Base-by-base conservation (phyloP, 2,888 invertebrate genomes). In the Plagodis pulveraria region DNA sequence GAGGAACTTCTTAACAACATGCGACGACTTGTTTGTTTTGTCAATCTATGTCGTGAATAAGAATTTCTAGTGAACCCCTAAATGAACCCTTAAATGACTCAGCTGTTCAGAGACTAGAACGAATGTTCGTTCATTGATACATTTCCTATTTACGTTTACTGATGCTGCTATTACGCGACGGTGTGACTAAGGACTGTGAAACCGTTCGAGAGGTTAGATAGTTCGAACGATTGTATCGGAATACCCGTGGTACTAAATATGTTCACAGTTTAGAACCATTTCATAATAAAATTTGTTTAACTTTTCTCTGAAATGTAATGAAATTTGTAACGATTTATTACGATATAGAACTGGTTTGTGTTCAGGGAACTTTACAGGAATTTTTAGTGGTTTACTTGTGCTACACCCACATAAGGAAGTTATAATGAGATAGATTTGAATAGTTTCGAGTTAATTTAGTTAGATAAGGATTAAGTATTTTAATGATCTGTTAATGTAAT, bases 361-460 rank as follows among this genome's bases (percentile, higher is more conserved):
- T 59, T 22, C 33, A 6, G 42, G 5, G 33, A 32, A n/a, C 10
- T 32, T 6, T 43, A 47, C 58, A 52, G 65, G 69, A 69, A 69
- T 69, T 66, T 69, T 69, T 69, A 60, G 69, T 63, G 59, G 64
- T 66, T 58, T 63, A 68, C 63, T 61, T 62, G 64, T 61, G 64
- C 56, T 62, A 50, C 60, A 48, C 56, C 62, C 57, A 57, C 52
- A 62, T 56, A 54, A 68, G 65, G 64, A 60, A 67, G 52, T 48
- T 62, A 49, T 64, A 65, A 64, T 64, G 64, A 65, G 58, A 64
- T 62, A 50, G 55, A 50, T 63, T 63, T 50, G 33, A 58, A 64
- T 62, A 56, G 56, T 58, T 62, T 59, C 42, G 43, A 53, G 52
- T 56, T 51, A 57, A 60, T 60, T 60, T 45, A 9, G 51, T 36